These are phyloP conservation scores for Pyrrhosoma nymphula DNA, from an alignment of 2,888 invertebrate species.

Conservation along the genomic window DNA sequence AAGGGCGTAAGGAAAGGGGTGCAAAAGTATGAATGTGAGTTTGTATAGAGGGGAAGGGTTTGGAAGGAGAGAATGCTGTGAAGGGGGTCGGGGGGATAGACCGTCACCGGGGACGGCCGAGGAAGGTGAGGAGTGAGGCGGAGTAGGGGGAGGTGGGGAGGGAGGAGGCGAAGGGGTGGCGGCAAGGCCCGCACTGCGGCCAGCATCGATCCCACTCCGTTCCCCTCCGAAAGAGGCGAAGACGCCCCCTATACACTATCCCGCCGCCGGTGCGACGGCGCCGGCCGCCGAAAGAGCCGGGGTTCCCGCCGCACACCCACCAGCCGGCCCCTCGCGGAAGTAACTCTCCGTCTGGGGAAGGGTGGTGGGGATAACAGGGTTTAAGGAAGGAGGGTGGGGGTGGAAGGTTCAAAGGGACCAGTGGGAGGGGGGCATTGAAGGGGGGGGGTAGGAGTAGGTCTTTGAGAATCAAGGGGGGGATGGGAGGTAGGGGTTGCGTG, in stretches of 20 bases:
- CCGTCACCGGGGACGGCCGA: neutral
- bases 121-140: too few relatives aligned
- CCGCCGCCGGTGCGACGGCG: slow-evolving; percentile 51
- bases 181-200: slow-evolving; percentile 58
- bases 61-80: neutral
- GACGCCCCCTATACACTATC: neutral
- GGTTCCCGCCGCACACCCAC: neutral
- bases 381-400: neutral
- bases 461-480: neutral
- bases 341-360: neutral
- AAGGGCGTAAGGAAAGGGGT: neutral
- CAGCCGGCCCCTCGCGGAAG: neutral
- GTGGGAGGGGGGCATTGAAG: too few relatives aligned
- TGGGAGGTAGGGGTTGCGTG: too few relatives aligned
- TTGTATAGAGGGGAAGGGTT: neutral
- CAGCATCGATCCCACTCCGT: slow-evolving; percentile 39
- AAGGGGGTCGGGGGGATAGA: neutral
- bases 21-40: neutral
- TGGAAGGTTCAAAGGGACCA: too few relatives aligned
- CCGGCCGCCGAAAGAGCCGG: too few relatives aligned
- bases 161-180: neutral
- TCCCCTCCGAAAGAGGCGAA: neutral
- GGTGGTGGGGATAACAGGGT: neutral
- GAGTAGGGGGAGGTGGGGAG: neutral
- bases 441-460: neutral